These are phyloP conservation scores for Chouioia cunea DNA, from an alignment of 2,888 invertebrate species.

Conservation along the genomic window DNA sequence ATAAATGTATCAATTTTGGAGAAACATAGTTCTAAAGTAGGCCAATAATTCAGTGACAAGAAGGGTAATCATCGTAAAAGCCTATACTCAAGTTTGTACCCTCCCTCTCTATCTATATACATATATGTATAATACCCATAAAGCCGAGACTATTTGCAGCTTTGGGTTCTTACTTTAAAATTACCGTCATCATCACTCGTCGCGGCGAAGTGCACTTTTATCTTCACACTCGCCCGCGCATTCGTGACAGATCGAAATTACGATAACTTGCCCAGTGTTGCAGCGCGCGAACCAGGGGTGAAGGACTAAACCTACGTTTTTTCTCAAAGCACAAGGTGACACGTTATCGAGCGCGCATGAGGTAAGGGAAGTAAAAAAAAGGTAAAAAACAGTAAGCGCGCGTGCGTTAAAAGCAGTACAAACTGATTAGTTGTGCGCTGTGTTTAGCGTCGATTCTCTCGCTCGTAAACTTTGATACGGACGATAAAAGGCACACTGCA, in stretches of 20 bases:
- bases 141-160: slow-evolving; percentile 23
- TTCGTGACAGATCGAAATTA: slow-evolving; percentile 48
- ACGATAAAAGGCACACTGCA: slow-evolving; percentile 23
- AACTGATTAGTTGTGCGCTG: slow-evolving; percentile 38
- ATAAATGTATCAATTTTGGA: too few species aligned
- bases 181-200: slow-evolving; percentile 40
- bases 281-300: slow-evolving; percentile 1
- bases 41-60: not conserved
- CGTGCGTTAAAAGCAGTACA: slow-evolving; percentile 26
- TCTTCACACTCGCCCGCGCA: slow-evolving; percentile 43
- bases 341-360: slow-evolving; percentile 17
- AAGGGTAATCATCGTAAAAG: slow-evolving; percentile 32
- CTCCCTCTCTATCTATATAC: not conserved
- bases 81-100: slow-evolving; percentile 1
- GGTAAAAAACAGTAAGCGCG: not conserved
- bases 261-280: slow-evolving; percentile 26
- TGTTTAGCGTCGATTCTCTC: slow-evolving; percentile 36
- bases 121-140: slow-evolving; percentile 4
- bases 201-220: slow-evolving; percentile 33
- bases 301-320: slow-evolving; percentile 31
- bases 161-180: slow-evolving; percentile 31
- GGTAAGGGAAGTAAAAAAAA: not conserved
- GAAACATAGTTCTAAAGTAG: too few species aligned
- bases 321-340: slow-evolving; percentile 19
- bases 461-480: slow-evolving; percentile 39